Evolutionary conservation across 2,888 invertebrate species (phyloP).

Genomic region (Prenolepis imparis): DNA sequence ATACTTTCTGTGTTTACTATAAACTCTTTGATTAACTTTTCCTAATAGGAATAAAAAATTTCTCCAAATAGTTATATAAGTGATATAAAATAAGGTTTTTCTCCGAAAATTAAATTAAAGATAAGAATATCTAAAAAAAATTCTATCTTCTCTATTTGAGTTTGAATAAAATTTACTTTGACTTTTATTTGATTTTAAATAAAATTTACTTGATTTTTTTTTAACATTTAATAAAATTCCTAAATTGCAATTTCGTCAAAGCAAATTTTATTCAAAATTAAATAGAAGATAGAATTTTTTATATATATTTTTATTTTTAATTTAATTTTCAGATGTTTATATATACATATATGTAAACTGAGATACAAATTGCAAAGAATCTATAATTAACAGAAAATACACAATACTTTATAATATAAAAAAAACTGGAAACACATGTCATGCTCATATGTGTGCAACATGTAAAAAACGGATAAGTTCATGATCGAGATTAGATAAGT

Average conservation of each 20-base stretch:
- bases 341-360: not conserved
- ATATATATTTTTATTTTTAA: not conserved
- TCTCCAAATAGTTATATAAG: not conserved
- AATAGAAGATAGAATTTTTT: not conserved
- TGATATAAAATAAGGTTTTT: not conserved
- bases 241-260: not conserved
- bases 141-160: not conserved
- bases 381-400: not conserved
- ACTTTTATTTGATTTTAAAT: not conserved
- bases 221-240: not conserved
- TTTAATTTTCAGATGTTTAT: not conserved
- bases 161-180: not conserved
- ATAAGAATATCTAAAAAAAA: not conserved
- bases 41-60: not conserved
- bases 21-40: constrained; percentile 4
- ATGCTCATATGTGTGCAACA: not conserved
- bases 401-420: not conserved
- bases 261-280: not conserved
- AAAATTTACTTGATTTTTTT: too few relatives aligned
- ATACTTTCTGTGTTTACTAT: not conserved
- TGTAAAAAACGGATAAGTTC: constrained; percentile 20
- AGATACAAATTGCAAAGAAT: not conserved
- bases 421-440: not conserved
- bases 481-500: constrained; percentile 12
- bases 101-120: not conserved